Base-by-base conservation (phyloP, 2,888 invertebrate genomes). In the Calameuta idolon region DNA sequence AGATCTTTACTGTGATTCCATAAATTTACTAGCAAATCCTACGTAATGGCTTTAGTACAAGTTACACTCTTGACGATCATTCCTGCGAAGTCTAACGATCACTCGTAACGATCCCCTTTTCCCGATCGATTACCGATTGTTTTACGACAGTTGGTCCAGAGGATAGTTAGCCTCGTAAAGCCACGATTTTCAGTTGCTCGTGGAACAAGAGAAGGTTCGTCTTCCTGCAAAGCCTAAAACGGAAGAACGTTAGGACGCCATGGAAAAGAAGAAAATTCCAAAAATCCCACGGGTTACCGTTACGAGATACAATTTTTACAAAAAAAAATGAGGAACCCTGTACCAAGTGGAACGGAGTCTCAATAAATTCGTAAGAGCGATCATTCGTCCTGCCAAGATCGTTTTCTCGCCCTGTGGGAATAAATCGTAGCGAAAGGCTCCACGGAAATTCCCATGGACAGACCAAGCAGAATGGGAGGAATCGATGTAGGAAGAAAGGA, bases 81-180 rank as follows among this genome's bases (percentile, higher is more conserved):
- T 89, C 88, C 85, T 79, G 87, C 85, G 86, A 88, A 86, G 84
- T 85, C 87, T 89, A 87, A 89, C 84, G 85, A 87, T 87, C 87
- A 83, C 84, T 86, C 81, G 79, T 80, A 75, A 80, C 40, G 34
- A 35, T 33, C 55, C 69, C 76, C 87, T 86, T 87, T 88, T 83
- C 83, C 83, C 83, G 89, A 87, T 89, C 89, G 88, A 89, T 90
- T 86, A 86, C 86, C 71, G 87, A 88, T 88, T 87, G 87, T 87
- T 89, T 89, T 89, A 89, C 88, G 89, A 89, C 87, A 86, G 85
- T 83, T 86, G 83, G 82, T 84, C 83, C 81, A 83, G 83, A 83
- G 83, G 71, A 55, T 55, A 23, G 71, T 71, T 11, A 31, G 71
- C 71, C 85, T 87, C 89, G 87, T 89, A 89, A 90, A 89, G 84